phyloP scores from a whole-genome alignment of 2,797 vertebrate species.

The Propithecus deckenii region DNA sequence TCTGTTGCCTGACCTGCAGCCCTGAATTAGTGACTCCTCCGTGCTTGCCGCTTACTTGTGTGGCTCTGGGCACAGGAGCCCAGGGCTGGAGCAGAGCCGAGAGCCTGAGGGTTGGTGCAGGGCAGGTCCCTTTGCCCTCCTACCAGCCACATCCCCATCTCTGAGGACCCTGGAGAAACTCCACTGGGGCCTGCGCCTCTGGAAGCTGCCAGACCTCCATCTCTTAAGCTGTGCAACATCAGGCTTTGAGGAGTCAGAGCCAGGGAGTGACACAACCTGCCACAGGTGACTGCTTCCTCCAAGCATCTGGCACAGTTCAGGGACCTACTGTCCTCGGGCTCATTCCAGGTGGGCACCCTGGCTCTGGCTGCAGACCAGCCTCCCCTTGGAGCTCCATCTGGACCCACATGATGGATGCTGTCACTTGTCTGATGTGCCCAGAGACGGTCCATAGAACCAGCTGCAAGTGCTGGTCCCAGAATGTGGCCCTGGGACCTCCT shows the following conservation, averaged over 20 bases:
- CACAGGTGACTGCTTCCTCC: neutral
- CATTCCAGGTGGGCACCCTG: neutral
- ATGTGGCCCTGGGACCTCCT: too few relatives aligned
- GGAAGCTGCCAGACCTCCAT: neutral
- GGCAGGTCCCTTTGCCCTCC: too few relatives aligned
- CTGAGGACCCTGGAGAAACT: neutral
- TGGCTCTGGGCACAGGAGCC: neutral
- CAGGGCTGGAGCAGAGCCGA: neutral
- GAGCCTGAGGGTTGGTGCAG: rapidly evolving
- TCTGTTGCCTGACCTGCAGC: neutral
- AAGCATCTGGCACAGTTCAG: too few relatives aligned
- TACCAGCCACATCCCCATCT: too few relatives aligned
- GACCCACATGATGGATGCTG: neutral
- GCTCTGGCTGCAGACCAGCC: neutral
- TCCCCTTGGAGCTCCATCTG: neutral
- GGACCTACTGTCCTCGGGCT: neutral
- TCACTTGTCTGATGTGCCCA: neutral
- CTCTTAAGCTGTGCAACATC: neutral
- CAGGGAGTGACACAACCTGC: neutral
- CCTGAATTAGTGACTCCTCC: neutral
- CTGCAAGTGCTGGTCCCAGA: neutral
- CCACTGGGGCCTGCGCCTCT: neutral
- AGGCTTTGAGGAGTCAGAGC: neutral
- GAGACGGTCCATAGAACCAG: neutral
- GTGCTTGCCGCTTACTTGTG: neutral